Evolutionary conservation across 2,113 vertebrate species (phyloP).

Genomic region (Phoenicopterus ruber): DNA sequence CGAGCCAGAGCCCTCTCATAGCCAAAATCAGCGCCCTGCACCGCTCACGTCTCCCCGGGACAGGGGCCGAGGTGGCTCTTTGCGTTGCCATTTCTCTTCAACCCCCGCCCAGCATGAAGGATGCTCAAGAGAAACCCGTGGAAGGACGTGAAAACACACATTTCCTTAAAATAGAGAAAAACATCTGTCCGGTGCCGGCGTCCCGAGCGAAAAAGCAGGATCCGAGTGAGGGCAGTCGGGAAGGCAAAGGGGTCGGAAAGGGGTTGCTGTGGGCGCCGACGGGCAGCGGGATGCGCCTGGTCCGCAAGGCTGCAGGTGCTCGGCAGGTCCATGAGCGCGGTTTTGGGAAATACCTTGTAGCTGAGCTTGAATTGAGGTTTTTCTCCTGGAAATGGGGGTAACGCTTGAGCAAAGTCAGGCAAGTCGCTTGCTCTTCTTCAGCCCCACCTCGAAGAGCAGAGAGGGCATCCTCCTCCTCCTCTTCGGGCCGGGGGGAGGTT

Average conservation of each 20-base stretch:
- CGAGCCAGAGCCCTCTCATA: not conserved
- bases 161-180: not conserved
- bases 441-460: not conserved
- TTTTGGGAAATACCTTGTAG: not conserved
- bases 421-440: not conserved
- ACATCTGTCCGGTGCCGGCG: accelerated
- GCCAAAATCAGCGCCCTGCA: not conserved
- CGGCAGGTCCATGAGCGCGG: not conserved
- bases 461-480: not conserved
- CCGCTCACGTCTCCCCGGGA: not conserved
- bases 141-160: not conserved
- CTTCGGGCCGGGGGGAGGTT: not conserved
- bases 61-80: not conserved
- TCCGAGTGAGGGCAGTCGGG: accelerated
- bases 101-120: not conserved
- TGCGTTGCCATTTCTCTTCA: too few species aligned
- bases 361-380: not conserved
- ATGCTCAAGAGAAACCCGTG: not conserved
- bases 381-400: not conserved
- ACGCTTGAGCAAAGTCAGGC: not conserved
- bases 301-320: not conserved
- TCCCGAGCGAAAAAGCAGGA: accelerated
- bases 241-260: not conserved
- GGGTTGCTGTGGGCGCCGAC: not conserved
- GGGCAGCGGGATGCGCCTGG: accelerated